Evolutionary conservation across 30 jellyfish, hydroid and myxozoan genomes (phyloP).

Genomic region (Chrysaora quinquecirrha): DNA sequence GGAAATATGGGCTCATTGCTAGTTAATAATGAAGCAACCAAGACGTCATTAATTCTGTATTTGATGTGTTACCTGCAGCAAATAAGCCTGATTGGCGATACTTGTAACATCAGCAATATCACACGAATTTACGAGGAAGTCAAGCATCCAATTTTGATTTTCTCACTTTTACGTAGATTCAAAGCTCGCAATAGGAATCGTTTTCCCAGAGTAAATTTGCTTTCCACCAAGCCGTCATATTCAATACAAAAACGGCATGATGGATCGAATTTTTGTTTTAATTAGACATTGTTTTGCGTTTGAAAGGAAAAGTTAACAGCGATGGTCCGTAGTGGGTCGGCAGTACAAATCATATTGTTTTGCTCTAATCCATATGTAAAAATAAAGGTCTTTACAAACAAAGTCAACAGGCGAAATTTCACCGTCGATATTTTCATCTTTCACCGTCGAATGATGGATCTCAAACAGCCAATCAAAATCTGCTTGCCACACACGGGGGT

Average conservation of each 20-base stretch:
- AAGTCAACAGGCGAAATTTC: neutral
- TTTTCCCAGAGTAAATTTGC: neutral
- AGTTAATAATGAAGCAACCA: neutral
- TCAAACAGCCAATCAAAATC: too few relatives aligned
- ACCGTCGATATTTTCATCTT: too few relatives aligned
- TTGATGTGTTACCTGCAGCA: conserved; percentile 5
- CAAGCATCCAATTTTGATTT: neutral
- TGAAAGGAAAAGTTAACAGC: conserved; percentile 31
- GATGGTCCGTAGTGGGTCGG: conserved; percentile 28
- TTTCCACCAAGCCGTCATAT: neutral
- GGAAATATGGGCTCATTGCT: neutral
- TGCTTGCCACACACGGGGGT: too few relatives aligned
- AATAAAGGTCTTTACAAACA: conserved; percentile 16
- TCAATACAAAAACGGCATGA: conserved; percentile 5
- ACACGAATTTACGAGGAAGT: neutral
- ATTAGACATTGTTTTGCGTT: conserved; percentile 5
- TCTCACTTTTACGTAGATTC: neutral
- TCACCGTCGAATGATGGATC: too few relatives aligned
- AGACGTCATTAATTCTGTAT: neutral
- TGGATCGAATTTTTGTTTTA: conserved; percentile 6
- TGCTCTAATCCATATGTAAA: conserved; percentile 12
- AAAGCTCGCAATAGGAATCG: neutral
- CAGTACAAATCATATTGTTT: conserved; percentile 2
- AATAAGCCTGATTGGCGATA: neutral
- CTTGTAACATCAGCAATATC: neutral